Conservation (phyloP, 2,113 vertebrate genomes). For the Melanocharis versteri region DNA sequence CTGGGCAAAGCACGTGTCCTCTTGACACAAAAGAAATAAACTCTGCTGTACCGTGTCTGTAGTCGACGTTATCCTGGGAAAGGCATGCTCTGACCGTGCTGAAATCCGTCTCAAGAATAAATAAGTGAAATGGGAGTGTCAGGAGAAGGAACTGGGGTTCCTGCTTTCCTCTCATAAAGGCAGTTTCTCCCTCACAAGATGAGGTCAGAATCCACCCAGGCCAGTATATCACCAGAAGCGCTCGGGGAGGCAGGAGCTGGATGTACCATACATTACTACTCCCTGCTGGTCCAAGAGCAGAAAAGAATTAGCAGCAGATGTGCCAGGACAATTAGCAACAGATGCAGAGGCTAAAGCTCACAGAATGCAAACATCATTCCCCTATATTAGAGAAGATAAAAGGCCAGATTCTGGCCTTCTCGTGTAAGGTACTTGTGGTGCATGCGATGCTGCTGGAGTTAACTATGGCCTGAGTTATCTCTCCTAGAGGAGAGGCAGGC, state of each 20-base stretch:
- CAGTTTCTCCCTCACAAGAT: not conserved
- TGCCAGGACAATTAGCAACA: constrained; percentile 64
- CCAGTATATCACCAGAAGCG: constrained; percentile 11
- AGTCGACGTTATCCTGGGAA: not conserved
- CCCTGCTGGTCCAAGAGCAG: constrained; percentile 62
- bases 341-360: constrained; percentile 61
- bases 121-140: not conserved
- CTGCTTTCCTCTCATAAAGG: not conserved
- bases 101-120: not conserved
- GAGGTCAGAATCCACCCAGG: constrained; percentile 5
- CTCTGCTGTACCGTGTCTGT: not conserved
- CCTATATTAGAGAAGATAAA: constrained; percentile 39
- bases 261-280: constrained; percentile 51
- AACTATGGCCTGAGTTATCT: not conserved
- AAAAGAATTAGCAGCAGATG: constrained; percentile 66
- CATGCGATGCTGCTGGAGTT: not conserved
- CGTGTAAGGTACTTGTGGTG: not conserved
- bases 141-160: not conserved
- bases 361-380: constrained; percentile 36
- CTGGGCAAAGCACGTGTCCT: not conserved
- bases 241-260: not conserved
- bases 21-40: not conserved
- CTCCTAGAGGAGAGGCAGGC: not conserved
- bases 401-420: constrained; percentile 18
- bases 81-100: not conserved